Evolutionary conservation across 2,888 invertebrate species (phyloP), one percentile per base, ranked within the genome.

Genomic region (Mantis religiosa): DNA sequence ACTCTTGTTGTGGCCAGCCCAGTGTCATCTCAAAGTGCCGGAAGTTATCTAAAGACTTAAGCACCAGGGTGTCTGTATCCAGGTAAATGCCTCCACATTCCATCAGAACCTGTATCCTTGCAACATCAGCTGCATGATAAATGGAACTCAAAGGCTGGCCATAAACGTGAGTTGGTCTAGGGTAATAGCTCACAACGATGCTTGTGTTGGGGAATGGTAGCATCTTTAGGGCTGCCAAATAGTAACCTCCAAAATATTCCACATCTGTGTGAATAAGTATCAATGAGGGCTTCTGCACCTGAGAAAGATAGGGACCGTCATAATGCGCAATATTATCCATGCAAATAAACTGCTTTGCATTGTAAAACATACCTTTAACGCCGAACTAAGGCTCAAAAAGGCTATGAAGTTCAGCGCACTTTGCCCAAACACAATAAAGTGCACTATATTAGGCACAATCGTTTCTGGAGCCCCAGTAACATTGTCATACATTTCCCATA

Each of bases 41-140:
- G 90, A 92, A 93, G 28, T 90, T 88, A 89, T 93, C 91, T 83
- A 93, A 90, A 3, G 92, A 91, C 83, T 92, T 92, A 8, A 93
- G 91, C 25, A 93, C 91, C 47, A 92, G 90, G 27, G 91, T 91
- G 89, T 93, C 93, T 27, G 91, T 92, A 89, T 93, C 93, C 41
- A 93, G 90, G 89, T 92, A 93, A 84, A 93, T 92, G 7, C 93
- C 93, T 27, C 93, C 93, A 90, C 91, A 91, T 88, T 91, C 89
- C 91, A 91, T 91, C 27, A 93, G 91, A 20, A 93, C 90, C 81
- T 91, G 90, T 9, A 93, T 91, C 28, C 93, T 90, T 28, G 92
- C 92, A 7, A 93, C 91, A 91, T 93, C 93, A 8, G 93, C 92
- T 14, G 92, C 91, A 89, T 93, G 93, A 89, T 92, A 93, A 0